phyloP scores from a whole-genome alignment of 2,797 vertebrate species.

The Gallinago solitaria region DNA sequence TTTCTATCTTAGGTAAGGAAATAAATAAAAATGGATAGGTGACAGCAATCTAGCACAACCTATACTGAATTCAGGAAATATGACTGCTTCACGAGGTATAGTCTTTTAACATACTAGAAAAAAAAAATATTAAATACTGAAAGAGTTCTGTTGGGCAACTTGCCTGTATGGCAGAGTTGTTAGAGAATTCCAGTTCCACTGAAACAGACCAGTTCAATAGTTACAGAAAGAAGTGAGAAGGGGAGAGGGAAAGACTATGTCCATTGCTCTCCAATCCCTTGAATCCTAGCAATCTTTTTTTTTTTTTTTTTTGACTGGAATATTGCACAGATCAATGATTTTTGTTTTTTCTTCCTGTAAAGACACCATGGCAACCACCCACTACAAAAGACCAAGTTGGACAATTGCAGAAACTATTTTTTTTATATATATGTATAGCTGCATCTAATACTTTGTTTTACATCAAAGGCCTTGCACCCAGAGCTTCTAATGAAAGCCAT shows the following conservation, averaged over 20 bases:
- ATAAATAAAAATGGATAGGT: not conserved
- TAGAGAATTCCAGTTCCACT: not conserved
- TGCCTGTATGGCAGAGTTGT: not conserved
- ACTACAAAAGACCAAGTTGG: not conserved
- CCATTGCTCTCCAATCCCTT: not conserved
- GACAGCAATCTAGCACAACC: not conserved
- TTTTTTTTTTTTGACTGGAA: not conserved
- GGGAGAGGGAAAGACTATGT: not conserved
- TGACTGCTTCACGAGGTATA: not conserved
- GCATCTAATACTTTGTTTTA: not conserved
- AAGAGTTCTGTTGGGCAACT: not conserved
- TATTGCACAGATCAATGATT: not conserved
- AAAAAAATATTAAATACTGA: not conserved
- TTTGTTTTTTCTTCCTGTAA: not conserved
- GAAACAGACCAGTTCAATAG: not conserved
- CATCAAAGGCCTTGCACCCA: not conserved
- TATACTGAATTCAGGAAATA: not conserved
- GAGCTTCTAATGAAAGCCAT: not conserved
- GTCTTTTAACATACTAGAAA: not conserved
- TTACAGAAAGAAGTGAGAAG: not conserved
- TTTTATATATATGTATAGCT: not conserved
- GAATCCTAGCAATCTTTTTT: not conserved
- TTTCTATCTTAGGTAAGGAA: not conserved
- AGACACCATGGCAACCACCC: not conserved
- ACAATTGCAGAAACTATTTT: not conserved